Evolutionary conservation across 2,797 vertebrate species (phyloP), one percentile per base, ranked within the genome.

Genomic region (Chromobotia macracanthus): DNA sequence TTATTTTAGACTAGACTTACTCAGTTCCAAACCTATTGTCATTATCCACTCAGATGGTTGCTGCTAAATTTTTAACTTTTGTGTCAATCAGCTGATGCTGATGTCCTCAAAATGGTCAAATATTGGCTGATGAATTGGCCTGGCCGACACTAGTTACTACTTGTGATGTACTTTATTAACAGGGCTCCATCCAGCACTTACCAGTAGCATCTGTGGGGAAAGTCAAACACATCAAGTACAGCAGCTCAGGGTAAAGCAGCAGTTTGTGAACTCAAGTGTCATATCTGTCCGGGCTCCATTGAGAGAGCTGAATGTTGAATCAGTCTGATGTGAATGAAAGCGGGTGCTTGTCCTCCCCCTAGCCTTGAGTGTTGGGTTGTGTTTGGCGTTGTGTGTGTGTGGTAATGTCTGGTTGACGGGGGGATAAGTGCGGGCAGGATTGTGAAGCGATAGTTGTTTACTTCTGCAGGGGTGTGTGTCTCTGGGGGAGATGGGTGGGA

Each of bases 181-280:
- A 44, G 35, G 13, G 5, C 21, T 25, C 10, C 13, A 9, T 66
- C 64, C 48, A 65, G 61, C 16, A n/a, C 58, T 66, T 56, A 73
- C 67, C 68, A 58, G 72, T 66, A 38, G 48, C 25, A 63, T 56
- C 67, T 72, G 31, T 69, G 74, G 76, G 46, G 69, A 72, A 85
- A 66, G 84, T 80, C 69, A 75, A 58, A 82, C 69, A 69, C 80
- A 80, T 86, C 83, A 85, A 69, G 81, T 80, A 80, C 83, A 86
- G 80, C 85, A 82, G 85, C 80, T 81, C 72, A 28, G 73, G 44
- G 75, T 63, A 70, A 61, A 56, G 84, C 92, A 93, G 91, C 90
- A 89, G 91, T 92, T 92, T 87, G 89, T 92, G 91, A 93, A 87
- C 83, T 93, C 86, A 85, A 94, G 92, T 88, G 89, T 90, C 86